Evolutionary conservation across 2,888 invertebrate genomes (phyloP).

Genomic region (Barypeithes pellucidus): DNA sequence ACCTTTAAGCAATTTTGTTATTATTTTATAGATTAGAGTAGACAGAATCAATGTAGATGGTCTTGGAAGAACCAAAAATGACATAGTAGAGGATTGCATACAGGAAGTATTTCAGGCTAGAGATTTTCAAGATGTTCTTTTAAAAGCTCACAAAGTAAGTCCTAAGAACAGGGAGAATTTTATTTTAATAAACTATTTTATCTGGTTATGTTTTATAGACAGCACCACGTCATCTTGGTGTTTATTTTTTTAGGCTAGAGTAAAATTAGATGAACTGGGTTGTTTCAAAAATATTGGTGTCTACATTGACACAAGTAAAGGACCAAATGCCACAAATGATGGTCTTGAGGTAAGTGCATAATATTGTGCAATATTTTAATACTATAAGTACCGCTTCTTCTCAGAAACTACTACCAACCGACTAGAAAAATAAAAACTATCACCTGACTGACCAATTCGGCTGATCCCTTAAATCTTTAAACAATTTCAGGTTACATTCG

Average conservation of each 20-base stretch:
- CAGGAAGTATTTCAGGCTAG: conserved; percentile 86
- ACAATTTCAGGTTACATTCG: conserved; percentile 83
- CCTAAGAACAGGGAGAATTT: neutral
- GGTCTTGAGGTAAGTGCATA: conserved; percentile 80
- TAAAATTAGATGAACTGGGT: conserved; percentile 86
- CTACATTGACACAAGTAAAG: conserved; percentile 90
- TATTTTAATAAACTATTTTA: neutral
- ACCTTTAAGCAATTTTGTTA: too few relatives aligned
- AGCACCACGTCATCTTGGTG: neutral
- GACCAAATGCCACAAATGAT: conserved; percentile 82
- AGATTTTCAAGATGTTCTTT: conserved; percentile 89
- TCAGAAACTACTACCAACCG: too few relatives aligned
- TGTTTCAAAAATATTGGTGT: conserved; percentile 92
- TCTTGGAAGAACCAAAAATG: conserved; percentile 89
- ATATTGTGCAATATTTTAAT: neutral
- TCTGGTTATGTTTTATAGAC: neutral
- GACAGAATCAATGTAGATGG: conserved; percentile 91
- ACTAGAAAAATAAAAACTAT: too few relatives aligned
- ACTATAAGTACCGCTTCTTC: too few relatives aligned
- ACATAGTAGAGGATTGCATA: conserved; percentile 86
- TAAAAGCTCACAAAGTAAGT: conserved; percentile 77
- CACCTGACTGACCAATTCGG: too few relatives aligned
- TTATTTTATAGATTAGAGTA: conserved; percentile 79
- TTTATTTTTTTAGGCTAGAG: conserved; percentile 74
- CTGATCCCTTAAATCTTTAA: neutral